Base-by-base conservation (phyloP, 1,140 invertebrate species). In the Catajapyx aquilonaris region DNA sequence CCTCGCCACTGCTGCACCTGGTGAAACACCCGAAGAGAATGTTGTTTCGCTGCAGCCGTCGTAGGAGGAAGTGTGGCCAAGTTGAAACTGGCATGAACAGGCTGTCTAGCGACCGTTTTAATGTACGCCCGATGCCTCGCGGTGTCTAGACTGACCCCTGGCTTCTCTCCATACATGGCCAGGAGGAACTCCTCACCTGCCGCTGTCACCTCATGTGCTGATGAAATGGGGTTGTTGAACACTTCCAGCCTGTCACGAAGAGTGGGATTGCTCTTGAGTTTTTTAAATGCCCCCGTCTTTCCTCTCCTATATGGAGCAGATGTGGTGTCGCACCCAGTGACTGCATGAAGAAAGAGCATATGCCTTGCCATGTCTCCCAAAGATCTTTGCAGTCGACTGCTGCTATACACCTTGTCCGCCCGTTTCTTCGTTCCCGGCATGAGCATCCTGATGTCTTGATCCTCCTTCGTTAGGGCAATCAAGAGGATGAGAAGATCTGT, bases 401-500 rank as follows among this genome's bases (percentile, higher is more conserved):
- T 40, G 19, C 23, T 38, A 16, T 39, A 41, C 13, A 18, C 20
- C 13, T 22, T 20, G n/a, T 41, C 21, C 15, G 19, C 18, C 15
- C 21, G 18, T 9, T 31, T 16, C 13, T 16, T 16, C 19, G 7
- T 22, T 5, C 11, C 23, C 7, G 38, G 21, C 25, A 41, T 38
- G 23, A 41, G 2, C 15, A 41, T 19, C 11, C 18, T 16, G 16
- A 41, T 13, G 19, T 41, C 21, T n/a, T n/a, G n/a, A n/a, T n/a
- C n/a, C n/a, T n/a, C n/a, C n/a, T n/a, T n/a, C 9, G 9, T 25
- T 16, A 13, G 25, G 11, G 16, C 39, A 40, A 41, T 30, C 20
- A 41, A 20, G 11, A 41, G 18, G 7, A 40, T 28, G 10, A 41
- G 28, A 16, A 41, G n/a, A 41, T 41, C 21, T 41, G 3, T 41